A percentile compares a stretch with the other conserved stretches of the same genome.
Evolutionary conservation across 2,113 vertebrate genomes (phyloP).

Genomic region (Hystrix cristata): DNA sequence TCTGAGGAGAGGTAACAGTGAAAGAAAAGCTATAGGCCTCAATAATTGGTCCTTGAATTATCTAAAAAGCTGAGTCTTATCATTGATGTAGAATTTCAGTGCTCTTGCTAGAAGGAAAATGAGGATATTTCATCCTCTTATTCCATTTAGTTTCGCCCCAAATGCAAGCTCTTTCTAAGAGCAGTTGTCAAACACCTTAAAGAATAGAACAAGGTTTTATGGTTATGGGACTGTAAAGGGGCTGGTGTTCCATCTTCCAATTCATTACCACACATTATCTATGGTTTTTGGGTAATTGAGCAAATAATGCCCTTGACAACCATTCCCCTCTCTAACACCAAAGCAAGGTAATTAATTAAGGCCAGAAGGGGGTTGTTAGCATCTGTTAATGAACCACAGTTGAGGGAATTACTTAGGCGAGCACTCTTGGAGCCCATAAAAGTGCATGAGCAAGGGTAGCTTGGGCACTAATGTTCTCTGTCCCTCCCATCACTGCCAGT

Average conservation of each 20-base stretch:
- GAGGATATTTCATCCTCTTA: background rate
- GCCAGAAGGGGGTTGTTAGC: constrained; percentile 86
- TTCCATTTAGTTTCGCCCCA: background rate
- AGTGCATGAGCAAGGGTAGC: constrained; percentile 21
- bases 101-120: constrained; percentile 11
- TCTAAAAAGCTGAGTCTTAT: constrained; percentile 6
- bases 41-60: constrained; percentile 16
- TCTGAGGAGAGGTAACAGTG: background rate
- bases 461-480: constrained; percentile 31
- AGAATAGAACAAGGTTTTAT: constrained; percentile 54
- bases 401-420: constrained; percentile 82
- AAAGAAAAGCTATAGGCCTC: constrained; percentile 13
- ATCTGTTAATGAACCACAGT: constrained; percentile 85
- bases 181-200: background rate
- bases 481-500: background rate
- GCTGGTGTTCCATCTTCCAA: constrained; percentile 73
- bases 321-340: constrained; percentile 79
- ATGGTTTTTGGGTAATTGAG: constrained; percentile 87
- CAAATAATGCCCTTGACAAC: constrained; percentile 86
- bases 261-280: constrained; percentile 83
- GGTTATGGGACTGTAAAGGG: constrained; percentile 5
- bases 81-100: background rate
- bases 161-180: background rate
- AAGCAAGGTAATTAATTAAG: constrained; percentile 88
- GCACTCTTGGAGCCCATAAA: constrained; percentile 68